Evolutionary conservation across 1,140 invertebrate genomes (phyloP).

Genomic region (Lepidurus arcticus): DNA sequence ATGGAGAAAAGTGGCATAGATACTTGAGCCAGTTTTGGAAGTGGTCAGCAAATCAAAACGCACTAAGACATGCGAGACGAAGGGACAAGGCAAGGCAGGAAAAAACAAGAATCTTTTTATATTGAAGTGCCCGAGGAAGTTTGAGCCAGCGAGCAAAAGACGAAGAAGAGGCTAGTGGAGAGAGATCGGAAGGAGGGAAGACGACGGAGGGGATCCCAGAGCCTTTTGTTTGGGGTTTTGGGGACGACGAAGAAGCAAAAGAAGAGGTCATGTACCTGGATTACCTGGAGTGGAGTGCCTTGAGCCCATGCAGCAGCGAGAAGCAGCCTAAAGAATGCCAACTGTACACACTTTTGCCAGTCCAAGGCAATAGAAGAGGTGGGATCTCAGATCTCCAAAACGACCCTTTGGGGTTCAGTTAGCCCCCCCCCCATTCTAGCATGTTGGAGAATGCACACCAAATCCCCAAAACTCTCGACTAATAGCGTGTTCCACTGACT

Average conservation of each 20-base stretch:
- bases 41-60: conserved; percentile 17
- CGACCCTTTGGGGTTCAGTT: too few species aligned
- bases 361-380: too few species aligned
- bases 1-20: neutral
- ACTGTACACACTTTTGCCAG: too few species aligned
- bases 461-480: too few species aligned
- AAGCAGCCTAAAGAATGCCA: too few species aligned
- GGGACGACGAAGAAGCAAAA: neutral
- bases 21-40: neutral
- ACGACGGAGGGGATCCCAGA: neutral
- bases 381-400: too few species aligned
- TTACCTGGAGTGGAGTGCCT: too few species aligned
- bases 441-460: too few species aligned
- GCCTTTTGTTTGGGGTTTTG: neutral
- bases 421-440: too few species aligned
- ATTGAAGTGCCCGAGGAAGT: too few species aligned
- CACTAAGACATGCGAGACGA: neutral
- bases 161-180: neutral
- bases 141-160: neutral
- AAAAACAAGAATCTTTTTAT: neutral
- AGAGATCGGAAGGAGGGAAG: neutral
- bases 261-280: neutral
- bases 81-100: neutral
- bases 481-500: too few species aligned
- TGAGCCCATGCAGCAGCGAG: too few species aligned